Percentiles rank a stretch among this genome's conserved stretches.
These are phyloP conservation scores for Falco cherrug DNA, from an alignment of 2,797 vertebrate species.

Conservation along the genomic window DNA sequence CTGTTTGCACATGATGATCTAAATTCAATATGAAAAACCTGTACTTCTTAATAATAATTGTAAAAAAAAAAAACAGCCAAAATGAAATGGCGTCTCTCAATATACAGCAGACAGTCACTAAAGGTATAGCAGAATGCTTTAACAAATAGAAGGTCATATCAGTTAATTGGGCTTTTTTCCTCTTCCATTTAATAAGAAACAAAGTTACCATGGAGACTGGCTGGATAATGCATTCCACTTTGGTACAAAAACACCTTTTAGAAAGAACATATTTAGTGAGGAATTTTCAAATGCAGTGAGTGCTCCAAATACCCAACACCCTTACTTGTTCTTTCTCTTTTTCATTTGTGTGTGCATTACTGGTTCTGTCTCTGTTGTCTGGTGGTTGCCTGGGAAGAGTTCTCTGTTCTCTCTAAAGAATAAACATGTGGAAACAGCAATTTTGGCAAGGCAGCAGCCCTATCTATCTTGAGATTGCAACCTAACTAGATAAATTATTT, in stretches of 20 bases:
- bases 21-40: not conserved
- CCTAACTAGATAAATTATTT: not conserved
- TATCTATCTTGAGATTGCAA: not conserved
- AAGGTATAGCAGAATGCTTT: constrained; percentile 39
- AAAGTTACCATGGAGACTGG: constrained; percentile 76
- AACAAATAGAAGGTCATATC: constrained; percentile 65
- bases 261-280: constrained; percentile 44
- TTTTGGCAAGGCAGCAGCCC: not conserved
- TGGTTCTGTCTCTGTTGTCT: not conserved
- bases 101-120: not conserved
- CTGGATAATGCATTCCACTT: constrained; percentile 65
- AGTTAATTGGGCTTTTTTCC: constrained; percentile 71
- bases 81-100: not conserved
- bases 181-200: constrained; percentile 73
- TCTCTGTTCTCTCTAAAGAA: not conserved
- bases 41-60: not conserved
- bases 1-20: not conserved
- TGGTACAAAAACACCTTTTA: constrained; percentile 55
- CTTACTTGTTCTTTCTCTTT: not conserved
- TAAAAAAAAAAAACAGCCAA: not conserved
- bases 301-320: not conserved
- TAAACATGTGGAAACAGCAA: not conserved
- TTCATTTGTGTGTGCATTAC: not conserved
- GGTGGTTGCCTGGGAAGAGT: not conserved
- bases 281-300: constrained; percentile 24